Evolutionary conservation across 2,113 vertebrate genomes (phyloP).

Genomic region (Hemibagrus wyckioides): DNA sequence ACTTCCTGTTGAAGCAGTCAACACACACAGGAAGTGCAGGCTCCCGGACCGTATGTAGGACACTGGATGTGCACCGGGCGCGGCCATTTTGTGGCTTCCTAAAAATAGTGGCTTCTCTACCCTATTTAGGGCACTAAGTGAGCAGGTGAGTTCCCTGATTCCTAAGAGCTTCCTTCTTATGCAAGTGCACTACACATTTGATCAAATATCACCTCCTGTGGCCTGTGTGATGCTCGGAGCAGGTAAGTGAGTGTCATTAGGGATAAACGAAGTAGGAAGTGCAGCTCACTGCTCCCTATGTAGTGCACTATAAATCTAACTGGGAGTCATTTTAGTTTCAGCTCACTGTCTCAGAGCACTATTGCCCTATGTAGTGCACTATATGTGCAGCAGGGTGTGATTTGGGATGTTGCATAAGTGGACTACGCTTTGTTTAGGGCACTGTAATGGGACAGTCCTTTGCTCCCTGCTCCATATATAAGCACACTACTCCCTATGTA

Average conservation of each 20-base stretch:
- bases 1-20: not conserved
- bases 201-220: not conserved
- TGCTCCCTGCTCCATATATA: not conserved
- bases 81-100: constrained; percentile 11
- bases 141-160: not conserved
- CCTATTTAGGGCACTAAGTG: not conserved
- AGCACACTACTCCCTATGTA: not conserved
- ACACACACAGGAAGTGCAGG: not conserved
- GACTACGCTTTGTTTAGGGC: too few relatives aligned
- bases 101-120: not conserved
- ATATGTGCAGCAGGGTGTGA: not conserved
- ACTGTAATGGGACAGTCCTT: too few relatives aligned
- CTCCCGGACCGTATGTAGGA: not conserved
- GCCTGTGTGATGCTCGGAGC: not conserved
- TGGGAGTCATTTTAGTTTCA: not conserved
- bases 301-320: not conserved
- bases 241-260: not conserved
- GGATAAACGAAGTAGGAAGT: too few relatives aligned
- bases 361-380: not conserved
- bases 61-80: not conserved
- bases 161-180: not conserved
- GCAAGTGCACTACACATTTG: not conserved
- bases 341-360: not conserved
- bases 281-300: too few relatives aligned
- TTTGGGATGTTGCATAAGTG: too few relatives aligned